A percentile compares a stretch with the other conserved stretches of the same genome.
Evolutionary conservation across 2,888 invertebrate genomes (phyloP).

Genomic region (Gymnocheta viridis): DNA sequence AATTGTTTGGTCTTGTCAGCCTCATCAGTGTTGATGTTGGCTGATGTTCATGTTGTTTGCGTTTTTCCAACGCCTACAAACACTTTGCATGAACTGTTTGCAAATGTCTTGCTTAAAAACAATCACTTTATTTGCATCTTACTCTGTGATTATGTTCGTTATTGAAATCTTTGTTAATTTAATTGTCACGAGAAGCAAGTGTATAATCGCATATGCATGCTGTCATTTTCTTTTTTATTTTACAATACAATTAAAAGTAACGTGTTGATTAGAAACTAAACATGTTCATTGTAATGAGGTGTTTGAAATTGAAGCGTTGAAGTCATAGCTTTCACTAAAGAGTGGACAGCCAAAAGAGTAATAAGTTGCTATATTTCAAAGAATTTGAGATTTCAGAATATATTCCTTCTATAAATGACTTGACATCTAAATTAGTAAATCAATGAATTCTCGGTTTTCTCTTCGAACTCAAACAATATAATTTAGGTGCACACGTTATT

Average conservation of each 20-base stretch:
- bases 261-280: slow-evolving; percentile 31
- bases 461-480: too few relatives aligned
- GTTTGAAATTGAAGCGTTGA: neutral
- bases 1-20: slow-evolving; percentile 60
- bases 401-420: too few relatives aligned
- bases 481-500: too few relatives aligned
- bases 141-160: slow-evolving; percentile 19
- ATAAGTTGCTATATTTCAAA: too few relatives aligned
- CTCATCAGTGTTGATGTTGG: slow-evolving; percentile 56
- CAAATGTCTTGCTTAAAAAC: slow-evolving; percentile 18
- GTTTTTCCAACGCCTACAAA: slow-evolving; percentile 59
- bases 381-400: neutral
- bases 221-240: slow-evolving; percentile 14
- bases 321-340: too few relatives aligned
- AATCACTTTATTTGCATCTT: slow-evolving; percentile 59
- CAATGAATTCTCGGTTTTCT: too few relatives aligned
- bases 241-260: slow-evolving; percentile 28
- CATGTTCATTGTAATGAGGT: neutral
- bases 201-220: slow-evolving; percentile 5
- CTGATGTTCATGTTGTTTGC: slow-evolving; percentile 61
- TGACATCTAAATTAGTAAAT: too few relatives aligned
- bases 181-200: slow-evolving; percentile 57
- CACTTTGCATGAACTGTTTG: slow-evolving; percentile 14
- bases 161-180: slow-evolving; percentile 47
- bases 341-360: too few relatives aligned